Evolutionary conservation across 2,888 invertebrate genomes (phyloP).

Genomic region (Pristionchus maxplancki): DNA sequence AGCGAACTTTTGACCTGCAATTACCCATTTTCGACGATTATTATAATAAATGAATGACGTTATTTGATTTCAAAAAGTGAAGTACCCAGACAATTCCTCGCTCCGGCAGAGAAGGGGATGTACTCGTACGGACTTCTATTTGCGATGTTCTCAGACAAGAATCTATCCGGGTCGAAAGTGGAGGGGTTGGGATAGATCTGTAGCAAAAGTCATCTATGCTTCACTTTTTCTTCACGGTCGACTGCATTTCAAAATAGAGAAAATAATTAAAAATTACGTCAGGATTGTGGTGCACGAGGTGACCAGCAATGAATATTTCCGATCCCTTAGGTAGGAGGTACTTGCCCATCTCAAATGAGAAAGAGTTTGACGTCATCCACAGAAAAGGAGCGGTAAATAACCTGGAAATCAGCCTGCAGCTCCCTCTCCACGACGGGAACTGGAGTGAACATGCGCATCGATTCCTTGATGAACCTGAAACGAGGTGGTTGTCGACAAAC

Average conservation of each 20-base stretch:
- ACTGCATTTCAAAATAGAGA: too few species aligned
- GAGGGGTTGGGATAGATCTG: slow-evolving; percentile 75
- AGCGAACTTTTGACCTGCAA: slow-evolving; percentile 19
- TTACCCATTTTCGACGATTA: too few species aligned
- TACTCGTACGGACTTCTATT: slow-evolving; percentile 52
- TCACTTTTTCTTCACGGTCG: background rate
- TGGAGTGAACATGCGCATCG: slow-evolving; percentile 52
- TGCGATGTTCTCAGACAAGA: slow-evolving; percentile 73
- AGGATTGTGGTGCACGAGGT: slow-evolving; percentile 75
- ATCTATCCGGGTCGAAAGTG: slow-evolving; percentile 78
- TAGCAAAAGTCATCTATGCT: background rate
- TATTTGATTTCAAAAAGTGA: too few species aligned
- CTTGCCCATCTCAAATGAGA: background rate
- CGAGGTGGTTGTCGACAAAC: too few species aligned
- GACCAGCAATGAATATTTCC: slow-evolving; percentile 53
- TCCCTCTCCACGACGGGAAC: slow-evolving; percentile 52
- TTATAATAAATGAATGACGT: too few species aligned
- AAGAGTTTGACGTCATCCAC: too few species aligned
- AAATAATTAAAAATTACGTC: slow-evolving; percentile 60
- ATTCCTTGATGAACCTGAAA: slow-evolving; percentile 52
- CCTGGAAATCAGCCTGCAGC: slow-evolving; percentile 69
- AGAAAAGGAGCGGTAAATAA: background rate
- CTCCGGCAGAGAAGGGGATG: slow-evolving; percentile 57
- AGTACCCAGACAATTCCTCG: slow-evolving; percentile 57
- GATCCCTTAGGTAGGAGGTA: slow-evolving; percentile 66